These are phyloP conservation scores for Beris morrisii DNA, from an alignment of 2,888 invertebrate genomes.

Conservation along the genomic window DNA sequence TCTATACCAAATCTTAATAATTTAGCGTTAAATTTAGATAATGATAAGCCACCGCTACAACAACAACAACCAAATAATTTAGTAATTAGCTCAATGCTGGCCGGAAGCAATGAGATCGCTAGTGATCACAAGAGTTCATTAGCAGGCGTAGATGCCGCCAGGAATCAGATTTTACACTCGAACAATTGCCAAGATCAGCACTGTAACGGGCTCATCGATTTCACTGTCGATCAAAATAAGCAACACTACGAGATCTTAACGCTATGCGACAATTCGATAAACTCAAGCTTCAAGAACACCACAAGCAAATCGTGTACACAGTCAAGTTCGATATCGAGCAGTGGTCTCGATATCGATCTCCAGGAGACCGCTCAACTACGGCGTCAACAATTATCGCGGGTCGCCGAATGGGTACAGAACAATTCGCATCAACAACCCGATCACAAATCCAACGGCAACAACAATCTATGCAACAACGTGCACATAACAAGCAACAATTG, in stretches of 20 bases:
- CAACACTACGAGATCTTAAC: slow-evolving; percentile 15
- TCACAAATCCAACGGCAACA: slow-evolving; percentile 26
- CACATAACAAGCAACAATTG: background rate
- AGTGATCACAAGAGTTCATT: background rate
- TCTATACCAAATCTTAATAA: slow-evolving; percentile 17
- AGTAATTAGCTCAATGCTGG: background rate
- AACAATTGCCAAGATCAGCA: slow-evolving; percentile 16
- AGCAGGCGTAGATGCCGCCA: background rate
- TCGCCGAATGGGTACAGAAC: slow-evolving; percentile 78
- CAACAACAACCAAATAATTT: background rate
- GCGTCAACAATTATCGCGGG: slow-evolving; percentile 67
- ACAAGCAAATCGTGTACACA: slow-evolving; percentile 44
- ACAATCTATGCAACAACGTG: background rate
- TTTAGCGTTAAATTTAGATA: slow-evolving; percentile 30
- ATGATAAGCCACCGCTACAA: slow-evolving; percentile 19
- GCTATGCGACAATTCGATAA: slow-evolving; percentile 21
- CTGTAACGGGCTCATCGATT: slow-evolving; percentile 1
- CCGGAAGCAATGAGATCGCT: background rate
- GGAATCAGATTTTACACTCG: background rate
- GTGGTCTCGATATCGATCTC: slow-evolving; percentile 50
- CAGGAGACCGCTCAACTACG: slow-evolving; percentile 60
- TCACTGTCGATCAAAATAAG: slow-evolving; percentile 4
- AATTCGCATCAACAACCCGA: slow-evolving; percentile 59
- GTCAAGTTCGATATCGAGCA: slow-evolving; percentile 49
- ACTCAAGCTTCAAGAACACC: slow-evolving; percentile 28